Percentiles rank a stretch among this genome's conserved stretches.
Evolutionary conservation across 1,140 invertebrate species (phyloP).

Genomic region (Linepithema humile): DNA sequence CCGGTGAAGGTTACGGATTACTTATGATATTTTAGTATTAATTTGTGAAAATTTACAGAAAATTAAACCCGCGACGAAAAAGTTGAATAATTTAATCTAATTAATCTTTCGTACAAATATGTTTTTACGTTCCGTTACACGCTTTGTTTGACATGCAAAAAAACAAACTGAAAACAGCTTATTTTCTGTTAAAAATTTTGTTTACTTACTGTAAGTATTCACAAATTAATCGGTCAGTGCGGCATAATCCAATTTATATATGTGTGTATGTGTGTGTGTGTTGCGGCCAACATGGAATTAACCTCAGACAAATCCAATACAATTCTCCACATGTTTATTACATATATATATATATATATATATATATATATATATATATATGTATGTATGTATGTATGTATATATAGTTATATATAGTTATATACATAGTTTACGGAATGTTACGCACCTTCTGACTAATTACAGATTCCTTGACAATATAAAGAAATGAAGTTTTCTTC

Average conservation of each 20-base stretch:
- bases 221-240: background rate
- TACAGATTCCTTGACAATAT: background rate
- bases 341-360: too few species aligned
- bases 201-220: background rate
- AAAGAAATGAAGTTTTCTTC: background rate
- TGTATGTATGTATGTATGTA: too few species aligned
- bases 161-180: background rate
- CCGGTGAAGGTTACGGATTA: background rate
- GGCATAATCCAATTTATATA: constrained; percentile 16
- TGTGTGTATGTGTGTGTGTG: too few species aligned
- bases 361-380: too few species aligned
- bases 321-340: constrained; percentile 8
- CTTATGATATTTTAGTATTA: background rate
- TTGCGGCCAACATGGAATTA: constrained; percentile 33
- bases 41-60: background rate
- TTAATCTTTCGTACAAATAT: background rate
- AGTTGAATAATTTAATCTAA: background rate
- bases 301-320: constrained; percentile 32
- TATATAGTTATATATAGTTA: too few species aligned
- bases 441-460: background rate
- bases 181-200: background rate
- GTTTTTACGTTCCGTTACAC: background rate
- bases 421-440: constrained; percentile 10
- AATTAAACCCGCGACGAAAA: background rate
- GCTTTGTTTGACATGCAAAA: background rate